phyloP scores from a whole-genome alignment of 2,888 invertebrate genomes.

The Ennomos fuscantarius region DNA sequence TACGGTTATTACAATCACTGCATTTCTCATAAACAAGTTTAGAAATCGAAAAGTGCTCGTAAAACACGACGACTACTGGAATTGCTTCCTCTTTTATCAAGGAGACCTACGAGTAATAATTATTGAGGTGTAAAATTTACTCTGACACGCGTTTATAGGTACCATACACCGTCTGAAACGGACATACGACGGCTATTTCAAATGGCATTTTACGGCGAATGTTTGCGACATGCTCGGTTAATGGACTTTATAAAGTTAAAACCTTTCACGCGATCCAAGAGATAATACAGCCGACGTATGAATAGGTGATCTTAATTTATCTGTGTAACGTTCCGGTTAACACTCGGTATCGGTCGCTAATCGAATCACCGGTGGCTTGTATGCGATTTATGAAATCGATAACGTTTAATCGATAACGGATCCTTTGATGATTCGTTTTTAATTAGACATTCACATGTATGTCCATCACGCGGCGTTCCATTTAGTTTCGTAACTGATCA shows the following conservation, averaged over 20 bases:
- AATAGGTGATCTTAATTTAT: conserved; percentile 83
- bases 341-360: conserved; percentile 69
- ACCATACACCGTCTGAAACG: conserved; percentile 49
- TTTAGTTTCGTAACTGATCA: conserved; percentile 45
- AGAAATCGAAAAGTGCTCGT: conserved; percentile 68
- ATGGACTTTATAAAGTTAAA: conserved; percentile 73
- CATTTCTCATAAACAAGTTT: conserved; percentile 63
- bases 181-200: conserved; percentile 51
- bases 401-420: conserved; percentile 58
- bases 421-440: conserved; percentile 61
- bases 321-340: conserved; percentile 75
- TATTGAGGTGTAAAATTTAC: conserved; percentile 75
- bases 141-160: conserved; percentile 67
- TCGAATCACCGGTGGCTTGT: conserved; percentile 67
- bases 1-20: conserved; percentile 52
- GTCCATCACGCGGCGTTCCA: conserved; percentile 40
- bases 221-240: conserved; percentile 71
- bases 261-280: conserved; percentile 69
- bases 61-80: conserved; percentile 68
- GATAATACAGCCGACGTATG: conserved; percentile 76
- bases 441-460: conserved; percentile 55
- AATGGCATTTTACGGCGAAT: conserved; percentile 65
- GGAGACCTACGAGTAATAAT: conserved; percentile 63
- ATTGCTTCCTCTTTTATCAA: conserved; percentile 70
- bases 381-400: conserved; percentile 72